Conservation (phyloP, 2,797 vertebrate genomes). For the Anas bernieri region DNA sequence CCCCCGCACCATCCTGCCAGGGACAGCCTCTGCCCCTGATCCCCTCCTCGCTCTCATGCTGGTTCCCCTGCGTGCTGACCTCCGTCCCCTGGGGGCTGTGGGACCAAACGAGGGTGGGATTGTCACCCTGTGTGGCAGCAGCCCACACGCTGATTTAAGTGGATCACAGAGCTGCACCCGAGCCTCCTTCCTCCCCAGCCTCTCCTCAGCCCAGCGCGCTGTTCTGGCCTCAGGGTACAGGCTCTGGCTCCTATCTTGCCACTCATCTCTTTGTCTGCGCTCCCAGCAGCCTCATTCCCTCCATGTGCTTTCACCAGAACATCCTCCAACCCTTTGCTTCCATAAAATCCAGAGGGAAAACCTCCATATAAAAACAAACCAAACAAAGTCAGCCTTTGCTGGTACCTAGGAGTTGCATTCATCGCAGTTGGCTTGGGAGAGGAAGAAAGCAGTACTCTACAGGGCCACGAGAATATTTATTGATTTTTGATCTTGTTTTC, state of each 20-base stretch:
- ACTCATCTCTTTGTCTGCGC: background rate
- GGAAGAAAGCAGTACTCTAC: background rate
- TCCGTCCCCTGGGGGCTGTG: accelerated
- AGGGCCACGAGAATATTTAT: background rate
- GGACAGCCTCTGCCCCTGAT: background rate
- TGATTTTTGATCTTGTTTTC: conserved; percentile 10
- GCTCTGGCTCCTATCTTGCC: background rate
- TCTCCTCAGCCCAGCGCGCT: background rate
- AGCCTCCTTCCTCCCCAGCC: background rate
- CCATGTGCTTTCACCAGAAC: background rate
- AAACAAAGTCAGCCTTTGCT: background rate
- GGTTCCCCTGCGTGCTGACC: background rate
- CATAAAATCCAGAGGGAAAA: background rate
- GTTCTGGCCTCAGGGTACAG: background rate
- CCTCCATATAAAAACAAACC: background rate
- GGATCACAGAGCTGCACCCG: accelerated
- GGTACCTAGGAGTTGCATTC: background rate
- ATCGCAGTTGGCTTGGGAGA: background rate
- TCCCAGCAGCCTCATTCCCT: background rate
- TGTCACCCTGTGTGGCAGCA: accelerated
- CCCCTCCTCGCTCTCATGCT: background rate
- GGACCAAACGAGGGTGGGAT: background rate
- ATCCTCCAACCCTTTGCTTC: background rate
- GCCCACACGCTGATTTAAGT: background rate
- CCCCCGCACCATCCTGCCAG: background rate